Conservation (phyloP, 2,888 invertebrate species). For the Drosophila mayaguana region DNA sequence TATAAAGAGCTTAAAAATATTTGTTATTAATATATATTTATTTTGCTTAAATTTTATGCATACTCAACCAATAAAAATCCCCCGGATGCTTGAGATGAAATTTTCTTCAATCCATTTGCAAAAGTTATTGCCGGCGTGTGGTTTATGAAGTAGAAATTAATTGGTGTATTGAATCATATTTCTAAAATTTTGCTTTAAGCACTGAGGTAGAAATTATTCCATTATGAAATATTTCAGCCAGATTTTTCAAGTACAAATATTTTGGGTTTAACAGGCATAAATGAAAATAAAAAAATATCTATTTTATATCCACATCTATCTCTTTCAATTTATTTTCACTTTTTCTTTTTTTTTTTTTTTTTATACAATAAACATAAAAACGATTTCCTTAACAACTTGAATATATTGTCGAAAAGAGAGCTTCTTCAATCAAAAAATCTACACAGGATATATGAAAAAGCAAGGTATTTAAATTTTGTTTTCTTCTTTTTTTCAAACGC, state of each 20-base stretch:
- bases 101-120: not conserved
- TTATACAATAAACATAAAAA: not conserved
- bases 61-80: not conserved
- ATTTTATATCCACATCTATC: too few relatives aligned
- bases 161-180: not conserved
- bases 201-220: not conserved
- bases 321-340: too few relatives aligned
- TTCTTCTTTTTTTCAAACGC: not conserved
- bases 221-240: not conserved
- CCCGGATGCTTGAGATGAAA: not conserved
- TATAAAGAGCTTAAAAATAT: not conserved
- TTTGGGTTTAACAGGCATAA: too few relatives aligned
- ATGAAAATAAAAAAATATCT: too few relatives aligned
- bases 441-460: not conserved
- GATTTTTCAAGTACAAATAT: not conserved
- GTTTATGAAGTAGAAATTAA: not conserved
- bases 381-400: not conserved
- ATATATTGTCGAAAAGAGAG: not conserved
- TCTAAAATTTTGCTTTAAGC: not conserved
- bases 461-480: not conserved
- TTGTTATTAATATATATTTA: not conserved
- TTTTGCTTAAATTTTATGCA: not conserved
- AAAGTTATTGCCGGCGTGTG: not conserved
- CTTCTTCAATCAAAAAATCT: not conserved
- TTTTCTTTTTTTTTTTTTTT: not conserved